Percentiles rank a stretch among this genome's conserved stretches.
phyloP scores from a whole-genome alignment of 2,797 vertebrate genomes.

The Myotis findleyi region DNA sequence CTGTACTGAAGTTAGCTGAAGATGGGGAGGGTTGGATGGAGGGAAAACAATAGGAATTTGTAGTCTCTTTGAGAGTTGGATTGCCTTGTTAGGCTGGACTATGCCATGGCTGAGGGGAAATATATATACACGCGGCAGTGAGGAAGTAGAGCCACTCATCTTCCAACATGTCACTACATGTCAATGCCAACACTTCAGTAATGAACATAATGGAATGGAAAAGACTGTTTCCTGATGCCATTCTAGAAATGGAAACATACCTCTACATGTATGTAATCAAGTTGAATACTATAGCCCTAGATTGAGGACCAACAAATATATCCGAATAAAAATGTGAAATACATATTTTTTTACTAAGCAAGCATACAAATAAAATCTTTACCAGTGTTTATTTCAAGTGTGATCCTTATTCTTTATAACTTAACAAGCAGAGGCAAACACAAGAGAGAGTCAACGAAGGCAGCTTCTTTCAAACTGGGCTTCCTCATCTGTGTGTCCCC shows the following conservation, averaged over 20 bases:
- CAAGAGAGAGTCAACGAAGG: background rate
- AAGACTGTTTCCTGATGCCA: background rate
- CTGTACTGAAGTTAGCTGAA: background rate
- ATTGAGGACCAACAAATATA: background rate
- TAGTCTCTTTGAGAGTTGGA: background rate
- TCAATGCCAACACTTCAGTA: background rate
- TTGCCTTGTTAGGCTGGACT: background rate
- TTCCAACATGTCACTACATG: background rate
- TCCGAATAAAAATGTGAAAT: background rate
- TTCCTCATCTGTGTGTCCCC: conserved; percentile 20
- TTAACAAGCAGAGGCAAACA: background rate
- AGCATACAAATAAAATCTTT: background rate
- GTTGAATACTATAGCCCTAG: background rate
- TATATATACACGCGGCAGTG: rapidly evolving
- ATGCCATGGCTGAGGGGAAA: background rate
- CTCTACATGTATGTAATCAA: background rate
- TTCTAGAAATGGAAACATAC: background rate
- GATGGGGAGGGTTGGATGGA: background rate
- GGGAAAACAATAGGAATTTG: background rate
- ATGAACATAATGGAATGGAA: background rate
- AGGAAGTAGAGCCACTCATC: background rate
- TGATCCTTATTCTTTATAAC: background rate
- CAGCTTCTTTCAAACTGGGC: background rate
- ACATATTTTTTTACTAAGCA: background rate
- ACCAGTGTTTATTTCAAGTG: background rate